Conservation (phyloP, 1,140 invertebrate genomes). For the Drosophila lacteicornis region DNA sequence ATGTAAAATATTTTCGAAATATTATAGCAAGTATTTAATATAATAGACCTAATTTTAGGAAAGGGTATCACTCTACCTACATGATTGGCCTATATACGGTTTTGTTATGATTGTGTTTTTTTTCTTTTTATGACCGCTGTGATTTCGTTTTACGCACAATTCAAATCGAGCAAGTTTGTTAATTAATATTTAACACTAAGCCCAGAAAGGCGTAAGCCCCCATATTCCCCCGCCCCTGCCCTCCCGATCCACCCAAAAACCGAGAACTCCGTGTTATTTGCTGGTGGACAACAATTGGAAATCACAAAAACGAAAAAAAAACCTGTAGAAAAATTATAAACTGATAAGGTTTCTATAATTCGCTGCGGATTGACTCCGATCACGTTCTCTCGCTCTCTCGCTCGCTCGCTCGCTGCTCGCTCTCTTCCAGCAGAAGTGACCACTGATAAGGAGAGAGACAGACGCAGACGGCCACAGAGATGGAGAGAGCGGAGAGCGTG, state of each 20-base stretch:
- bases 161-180: constrained; percentile 50
- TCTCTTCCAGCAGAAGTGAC: constrained; percentile 22
- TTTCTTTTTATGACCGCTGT: constrained; percentile 19
- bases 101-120: constrained; percentile 25
- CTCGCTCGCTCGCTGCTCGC: neutral
- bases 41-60: neutral
- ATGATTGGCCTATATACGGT: no score
- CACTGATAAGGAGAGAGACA: constrained; percentile 56
- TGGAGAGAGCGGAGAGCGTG: constrained; percentile 11
- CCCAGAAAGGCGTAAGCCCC: constrained; percentile 22
- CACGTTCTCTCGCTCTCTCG: constrained; percentile 15
- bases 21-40: no score
- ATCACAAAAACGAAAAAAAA: constrained; percentile 36
- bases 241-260: neutral
- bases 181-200: constrained; percentile 69
- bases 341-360: constrained; percentile 66
- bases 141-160: constrained; percentile 42
- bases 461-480: neutral
- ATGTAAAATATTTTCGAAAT: no score
- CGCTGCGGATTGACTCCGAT: constrained; percentile 52
- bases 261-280: constrained; percentile 40
- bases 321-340: constrained; percentile 36
- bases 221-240: neutral
- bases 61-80: constrained; percentile 9
- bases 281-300: constrained; percentile 53